Evolutionary conservation across 2,888 invertebrate species (phyloP).

Genomic region (Orthosia cruda): DNA sequence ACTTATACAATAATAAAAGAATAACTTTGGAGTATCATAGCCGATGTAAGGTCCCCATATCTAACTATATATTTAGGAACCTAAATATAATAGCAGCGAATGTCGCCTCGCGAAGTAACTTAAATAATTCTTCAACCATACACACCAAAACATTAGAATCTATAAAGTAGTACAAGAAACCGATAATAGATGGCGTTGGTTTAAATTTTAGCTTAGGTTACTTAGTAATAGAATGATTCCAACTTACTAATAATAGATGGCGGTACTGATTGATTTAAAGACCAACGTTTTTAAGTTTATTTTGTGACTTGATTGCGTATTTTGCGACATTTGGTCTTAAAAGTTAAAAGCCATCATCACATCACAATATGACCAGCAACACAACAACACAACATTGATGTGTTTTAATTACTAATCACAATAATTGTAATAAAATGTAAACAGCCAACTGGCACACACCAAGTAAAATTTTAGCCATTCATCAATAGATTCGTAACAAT

Average conservation of each 20-base stretch:
- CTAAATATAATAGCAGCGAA: conserved; percentile 82
- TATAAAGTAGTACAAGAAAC: conserved; percentile 42
- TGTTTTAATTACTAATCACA: conserved; percentile 6
- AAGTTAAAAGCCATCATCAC: no score
- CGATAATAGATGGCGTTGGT: conserved; percentile 65
- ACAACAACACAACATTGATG: neutral
- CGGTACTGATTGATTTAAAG: conserved; percentile 31
- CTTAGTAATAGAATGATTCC: conserved; percentile 35
- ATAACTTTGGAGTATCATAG: conserved; percentile 89
- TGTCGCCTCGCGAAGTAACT: conserved; percentile 38
- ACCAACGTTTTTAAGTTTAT: conserved; percentile 12
- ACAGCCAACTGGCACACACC: conserved; percentile 21
- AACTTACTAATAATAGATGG: conserved; percentile 54
- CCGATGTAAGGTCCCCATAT: conserved; percentile 79
- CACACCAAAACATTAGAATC: conserved; percentile 27
- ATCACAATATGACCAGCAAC: conserved; percentile 23
- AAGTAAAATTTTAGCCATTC: neutral
- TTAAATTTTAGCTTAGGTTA: conserved; percentile 32
- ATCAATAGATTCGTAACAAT: neutral
- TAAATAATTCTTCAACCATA: conserved; percentile 25
- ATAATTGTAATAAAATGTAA: neutral
- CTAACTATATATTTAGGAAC: conserved; percentile 86
- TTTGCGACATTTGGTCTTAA: conserved; percentile 4
- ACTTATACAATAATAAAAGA: conserved; percentile 56
- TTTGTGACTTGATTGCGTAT: conserved; percentile 30